These are phyloP conservation scores for Labroides dimidiatus DNA, from an alignment of 2,797 vertebrate species.

Conservation along the genomic window DNA sequence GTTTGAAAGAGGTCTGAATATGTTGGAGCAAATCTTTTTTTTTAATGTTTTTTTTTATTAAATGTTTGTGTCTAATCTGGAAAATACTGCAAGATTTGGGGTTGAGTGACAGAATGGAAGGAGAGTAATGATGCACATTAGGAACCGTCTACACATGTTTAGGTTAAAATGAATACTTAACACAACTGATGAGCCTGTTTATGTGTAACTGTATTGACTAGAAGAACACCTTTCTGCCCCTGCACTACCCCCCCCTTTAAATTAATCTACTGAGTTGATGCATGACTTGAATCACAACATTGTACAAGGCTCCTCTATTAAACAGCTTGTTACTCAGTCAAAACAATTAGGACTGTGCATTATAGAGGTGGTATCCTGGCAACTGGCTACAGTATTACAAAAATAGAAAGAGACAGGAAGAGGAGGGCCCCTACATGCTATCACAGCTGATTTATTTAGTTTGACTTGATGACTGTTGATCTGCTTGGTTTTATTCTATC, in stretches of 20 bases:
- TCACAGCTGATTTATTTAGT: slow-evolving; percentile 57
- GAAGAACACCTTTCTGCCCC: slow-evolving; percentile 18
- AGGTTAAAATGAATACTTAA: slow-evolving; percentile 6
- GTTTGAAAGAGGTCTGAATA: neutral
- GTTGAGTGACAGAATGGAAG: neutral
- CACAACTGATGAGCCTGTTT: slow-evolving; percentile 20
- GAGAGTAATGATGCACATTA: neutral
- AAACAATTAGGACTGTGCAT: slow-evolving; percentile 82
- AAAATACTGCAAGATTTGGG: no score
- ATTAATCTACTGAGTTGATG: slow-evolving; percentile 68
- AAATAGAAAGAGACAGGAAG: slow-evolving; percentile 57
- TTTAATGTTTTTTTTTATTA: neutral
- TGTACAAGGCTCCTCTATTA: slow-evolving; percentile 79
- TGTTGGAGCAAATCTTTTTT: neutral
- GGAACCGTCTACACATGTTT: neutral
- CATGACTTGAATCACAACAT: slow-evolving; percentile 81
- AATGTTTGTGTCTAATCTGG: neutral
- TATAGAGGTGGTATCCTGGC: slow-evolving; percentile 81
- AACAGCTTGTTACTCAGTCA: slow-evolving; percentile 83
- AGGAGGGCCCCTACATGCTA: slow-evolving; percentile 34
- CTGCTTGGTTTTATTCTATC: slow-evolving; percentile 36
- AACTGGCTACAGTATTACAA: slow-evolving; percentile 72
- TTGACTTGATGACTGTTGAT: slow-evolving; percentile 54
- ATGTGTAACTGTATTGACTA: slow-evolving; percentile 22
- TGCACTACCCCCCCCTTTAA: slow-evolving; percentile 21